Evolutionary conservation across 2,888 invertebrate species (phyloP).

Genomic region (Apeira syringaria): DNA sequence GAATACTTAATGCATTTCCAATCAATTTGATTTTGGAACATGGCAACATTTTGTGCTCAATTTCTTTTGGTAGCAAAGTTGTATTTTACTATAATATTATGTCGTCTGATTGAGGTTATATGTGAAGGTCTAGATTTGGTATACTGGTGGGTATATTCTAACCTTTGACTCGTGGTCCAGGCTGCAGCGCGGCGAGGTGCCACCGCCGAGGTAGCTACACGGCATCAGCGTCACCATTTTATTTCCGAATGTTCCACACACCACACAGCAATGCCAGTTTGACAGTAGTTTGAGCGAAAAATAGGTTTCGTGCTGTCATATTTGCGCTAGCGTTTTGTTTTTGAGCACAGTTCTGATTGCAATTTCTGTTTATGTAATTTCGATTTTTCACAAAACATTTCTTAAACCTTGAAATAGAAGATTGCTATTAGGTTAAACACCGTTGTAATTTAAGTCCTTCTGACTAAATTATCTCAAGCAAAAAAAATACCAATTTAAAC

Average conservation of each 20-base stretch:
- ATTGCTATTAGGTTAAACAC: too few species aligned
- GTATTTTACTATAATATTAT: too few species aligned
- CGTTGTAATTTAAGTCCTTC: too few species aligned
- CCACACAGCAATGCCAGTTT: constrained; percentile 62
- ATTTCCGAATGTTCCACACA: constrained; percentile 56
- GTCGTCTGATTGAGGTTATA: constrained; percentile 28
- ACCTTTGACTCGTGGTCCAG: constrained; percentile 81
- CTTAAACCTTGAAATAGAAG: constrained; percentile 27
- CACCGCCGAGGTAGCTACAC: constrained; percentile 85
- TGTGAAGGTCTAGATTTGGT: constrained; percentile 19
- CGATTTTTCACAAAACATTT: constrained; percentile 51
- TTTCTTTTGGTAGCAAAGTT: too few species aligned
- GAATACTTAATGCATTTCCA: too few species aligned
- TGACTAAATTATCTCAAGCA: too few species aligned
- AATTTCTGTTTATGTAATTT: constrained; percentile 37
- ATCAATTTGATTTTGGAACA: too few species aligned
- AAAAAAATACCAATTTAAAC: too few species aligned
- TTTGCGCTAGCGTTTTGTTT: constrained; percentile 56
- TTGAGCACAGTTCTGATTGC: constrained; percentile 45
- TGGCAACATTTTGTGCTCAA: too few species aligned
- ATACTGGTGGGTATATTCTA: constrained; percentile 39
- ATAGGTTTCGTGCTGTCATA: constrained; percentile 64
- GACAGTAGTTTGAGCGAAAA: constrained; percentile 68
- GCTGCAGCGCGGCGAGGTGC: constrained; percentile 80
- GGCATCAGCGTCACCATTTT: constrained; percentile 87